Base-by-base conservation (phyloP, 2,797 vertebrate species). In the Sylvilagus floridanus region DNA sequence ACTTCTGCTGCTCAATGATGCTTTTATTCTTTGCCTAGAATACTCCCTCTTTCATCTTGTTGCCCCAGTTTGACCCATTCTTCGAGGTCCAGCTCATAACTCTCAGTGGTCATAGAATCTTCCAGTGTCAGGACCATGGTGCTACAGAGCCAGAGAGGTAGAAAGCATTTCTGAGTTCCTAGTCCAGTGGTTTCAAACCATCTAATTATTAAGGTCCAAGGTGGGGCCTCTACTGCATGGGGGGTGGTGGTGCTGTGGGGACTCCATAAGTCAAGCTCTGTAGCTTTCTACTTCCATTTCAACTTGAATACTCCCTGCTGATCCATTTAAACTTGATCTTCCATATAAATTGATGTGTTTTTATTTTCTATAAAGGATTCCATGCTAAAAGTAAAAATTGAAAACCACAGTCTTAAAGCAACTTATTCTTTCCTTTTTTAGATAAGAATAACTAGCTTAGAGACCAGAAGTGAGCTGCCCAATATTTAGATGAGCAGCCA, bases 131-230 rank as follows among this genome's bases (percentile, higher is more conserved):
- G 50, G 17, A 82, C 65, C 28, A 47, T n/a, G 26, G 17, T 62
- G 19, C 47, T 87, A 84, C 3, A 66, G 21, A 69, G 5, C 22
- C 26, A 37, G 50, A 73, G 54, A 82, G 13, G 7, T 76, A 26
- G 30, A 68, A 88, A 93, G 47, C 2, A 32, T 76, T 91, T 93
- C 47, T 88, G 63, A 94, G 35, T 12, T 90, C 88, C 86, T 81
- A 42, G 30, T 26, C n/a, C 17, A 83, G 50, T 16, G 13, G 9
- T 77, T 91, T 84, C 7, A 73, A 77, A n/a, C 3, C 22, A 12
- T 2, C 8, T 2, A 47, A 50, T 5, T 52, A 35, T 1, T 35
- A 37, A 35, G 65, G 30, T 68, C 24, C 28, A 35, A 88, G 47
- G 54, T 68, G 30, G 4, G 30, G 8, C 10, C 30, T 78, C 17